Base-by-base conservation (phyloP, 2,113 vertebrate genomes). In the Gadus chalcogrammus region DNA sequence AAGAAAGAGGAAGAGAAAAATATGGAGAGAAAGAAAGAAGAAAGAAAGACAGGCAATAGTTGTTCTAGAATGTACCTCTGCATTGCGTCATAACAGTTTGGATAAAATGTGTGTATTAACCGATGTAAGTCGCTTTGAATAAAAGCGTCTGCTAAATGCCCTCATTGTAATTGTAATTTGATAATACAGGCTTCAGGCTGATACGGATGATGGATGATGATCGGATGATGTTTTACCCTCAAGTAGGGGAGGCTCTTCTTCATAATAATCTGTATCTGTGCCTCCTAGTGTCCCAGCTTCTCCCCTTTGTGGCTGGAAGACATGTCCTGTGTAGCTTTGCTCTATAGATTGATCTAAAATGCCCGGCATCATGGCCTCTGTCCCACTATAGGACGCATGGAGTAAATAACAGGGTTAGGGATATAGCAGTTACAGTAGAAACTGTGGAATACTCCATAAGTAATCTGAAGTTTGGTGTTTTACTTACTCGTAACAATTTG, bases 171-270 rank as follows among this genome's bases (percentile, higher is more conserved):
- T 24, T 24, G 24, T 24, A 24, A 24, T 24, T 24, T 2, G 24
- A 24, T 24, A 24, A 24, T 24, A 24, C 42, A 48, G 42, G 42
- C 42, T 48, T 48, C 42, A 48, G 12, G 42, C 8, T 48, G 31
- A 35, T 24, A 24, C 24, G 52, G 11, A 1, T 55, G 35, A 72
- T 42, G 15, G 7, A 52, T 69, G 7, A 27, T 16, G 52, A 56
- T 16, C 8, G 13, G 13, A 63, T 64, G 59, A 35, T 16, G 20
- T 35, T 67, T 87, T 93, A 96, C 92, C 95, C 91, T 96, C 94
- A 22, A 96, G 85, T 74, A 97, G 86, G 61, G 94, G 93, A 65
- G 92, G 94, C n/a, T 96, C 94, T 68, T 94, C 92, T 0, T 93
- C 94, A 82, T 87, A 91, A 52, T 73, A 83, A 0, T 92, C 88